These are phyloP conservation scores for Plutella xylostella DNA, from an alignment of 2,888 invertebrate genomes.

Conservation along the genomic window DNA sequence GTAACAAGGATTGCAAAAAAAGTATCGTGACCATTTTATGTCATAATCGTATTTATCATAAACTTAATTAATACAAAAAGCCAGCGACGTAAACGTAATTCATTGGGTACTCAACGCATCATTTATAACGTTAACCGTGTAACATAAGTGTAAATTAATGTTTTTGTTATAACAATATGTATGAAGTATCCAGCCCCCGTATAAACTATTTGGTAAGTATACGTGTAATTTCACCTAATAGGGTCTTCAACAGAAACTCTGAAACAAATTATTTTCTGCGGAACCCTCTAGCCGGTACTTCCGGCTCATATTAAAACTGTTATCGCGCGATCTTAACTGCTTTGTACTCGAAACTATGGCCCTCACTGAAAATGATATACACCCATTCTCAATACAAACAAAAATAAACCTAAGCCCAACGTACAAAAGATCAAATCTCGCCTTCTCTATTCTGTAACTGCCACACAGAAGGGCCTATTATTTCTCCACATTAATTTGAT, in stretches of 20 bases:
- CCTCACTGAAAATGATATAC: conserved; percentile 59
- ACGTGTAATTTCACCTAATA: conserved; percentile 5
- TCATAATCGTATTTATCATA: no score
- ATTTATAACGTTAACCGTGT: no score
- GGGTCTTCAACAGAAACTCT: conserved; percentile 26
- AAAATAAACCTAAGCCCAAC: conserved; percentile 31
- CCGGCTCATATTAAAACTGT: conserved; percentile 66
- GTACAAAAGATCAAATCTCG: conserved; percentile 25
- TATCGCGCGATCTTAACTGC: conserved; percentile 65
- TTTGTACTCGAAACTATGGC: conserved; percentile 61
- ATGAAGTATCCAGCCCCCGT: no score
- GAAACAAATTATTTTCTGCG: conserved; percentile 52
- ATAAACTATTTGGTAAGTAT: not conserved
- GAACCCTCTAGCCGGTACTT: conserved; percentile 36
- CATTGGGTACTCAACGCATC: no score
- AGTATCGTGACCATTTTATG: not conserved
- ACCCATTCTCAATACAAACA: conserved; percentile 27
- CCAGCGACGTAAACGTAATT: no score
- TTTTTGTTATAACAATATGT: no score
- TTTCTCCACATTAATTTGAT: conserved; percentile 64
- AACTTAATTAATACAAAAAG: no score
- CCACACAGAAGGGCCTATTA: conserved; percentile 32
- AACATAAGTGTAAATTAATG: no score
- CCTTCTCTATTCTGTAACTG: conserved; percentile 3
- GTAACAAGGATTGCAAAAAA: not conserved